These are phyloP conservation scores for Daktulosphaira vitifoliae DNA, from an alignment of 1,140 invertebrate genomes.

Conservation along the genomic window DNA sequence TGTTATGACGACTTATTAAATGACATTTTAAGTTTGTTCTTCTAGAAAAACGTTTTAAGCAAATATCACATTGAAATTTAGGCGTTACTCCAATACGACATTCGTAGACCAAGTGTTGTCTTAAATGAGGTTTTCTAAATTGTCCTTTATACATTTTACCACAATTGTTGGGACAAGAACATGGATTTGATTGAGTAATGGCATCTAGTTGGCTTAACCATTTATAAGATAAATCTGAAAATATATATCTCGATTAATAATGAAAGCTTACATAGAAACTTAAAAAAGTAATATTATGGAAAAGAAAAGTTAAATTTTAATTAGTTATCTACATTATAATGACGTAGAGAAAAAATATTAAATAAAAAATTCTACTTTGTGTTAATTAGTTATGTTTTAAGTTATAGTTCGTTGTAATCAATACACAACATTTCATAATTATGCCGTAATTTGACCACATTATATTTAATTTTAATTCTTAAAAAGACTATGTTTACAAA, in stretches of 20 bases:
- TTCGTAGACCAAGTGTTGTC: conserved; percentile 39
- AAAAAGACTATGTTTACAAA: no score
- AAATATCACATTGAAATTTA: conserved; percentile 45
- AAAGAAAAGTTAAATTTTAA: no score
- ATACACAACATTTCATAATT: no score
- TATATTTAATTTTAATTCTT: no score
- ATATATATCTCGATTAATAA: neutral
- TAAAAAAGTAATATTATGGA: no score
- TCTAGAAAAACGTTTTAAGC: neutral
- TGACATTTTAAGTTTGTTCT: neutral
- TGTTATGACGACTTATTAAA: neutral
- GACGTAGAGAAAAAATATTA: no score
- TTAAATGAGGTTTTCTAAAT: conserved; percentile 12
- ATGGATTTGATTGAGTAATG: neutral
- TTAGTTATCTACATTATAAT: no score
- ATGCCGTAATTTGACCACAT: no score
- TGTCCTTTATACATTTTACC: conserved; percentile 8
- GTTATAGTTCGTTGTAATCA: no score
- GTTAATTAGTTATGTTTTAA: no score
- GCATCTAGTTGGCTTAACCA: conserved; percentile 3
- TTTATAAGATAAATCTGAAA: conserved; percentile 3
- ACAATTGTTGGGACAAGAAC: conserved; percentile 20
- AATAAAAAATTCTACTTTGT: no score
- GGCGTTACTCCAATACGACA: conserved; percentile 47
- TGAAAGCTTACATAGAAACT: no score